These are phyloP conservation scores for Oscheius sp. DNA, from an alignment of 2,888 invertebrate species.

Conservation along the genomic window DNA sequence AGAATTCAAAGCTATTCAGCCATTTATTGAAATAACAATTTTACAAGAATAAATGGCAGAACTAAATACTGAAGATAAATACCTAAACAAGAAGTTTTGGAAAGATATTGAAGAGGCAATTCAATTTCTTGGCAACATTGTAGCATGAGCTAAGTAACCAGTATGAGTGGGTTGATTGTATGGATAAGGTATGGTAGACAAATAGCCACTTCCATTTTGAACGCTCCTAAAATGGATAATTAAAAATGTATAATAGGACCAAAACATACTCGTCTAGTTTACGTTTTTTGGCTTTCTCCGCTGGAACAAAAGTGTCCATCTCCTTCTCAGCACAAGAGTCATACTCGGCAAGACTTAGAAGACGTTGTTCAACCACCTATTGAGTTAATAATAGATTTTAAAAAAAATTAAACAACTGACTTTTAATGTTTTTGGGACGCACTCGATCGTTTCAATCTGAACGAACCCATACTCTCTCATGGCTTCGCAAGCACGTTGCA, in stretches of 20 bases:
- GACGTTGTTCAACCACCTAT: conserved; percentile 38
- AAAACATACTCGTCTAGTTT: conserved; percentile 25
- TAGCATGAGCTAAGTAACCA: conserved; percentile 93
- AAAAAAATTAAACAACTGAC: conserved; percentile 24
- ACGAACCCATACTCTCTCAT: conserved; percentile 84
- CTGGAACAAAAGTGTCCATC: conserved; percentile 20
- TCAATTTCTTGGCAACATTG: conserved; percentile 77
- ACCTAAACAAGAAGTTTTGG: no score
- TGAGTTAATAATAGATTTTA: neutral
- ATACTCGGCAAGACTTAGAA: conserved; percentile 54
- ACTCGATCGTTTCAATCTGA: conserved; percentile 76
- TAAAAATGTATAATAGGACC: neutral
- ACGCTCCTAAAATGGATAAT: conserved; percentile 31
- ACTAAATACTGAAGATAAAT: no score
- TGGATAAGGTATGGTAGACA: conserved; percentile 76
- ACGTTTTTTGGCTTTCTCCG: conserved; percentile 34
- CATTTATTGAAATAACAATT: no score
- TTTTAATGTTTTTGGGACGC: conserved; percentile 62
- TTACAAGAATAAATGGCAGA: no score
- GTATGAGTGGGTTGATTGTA: conserved; percentile 89
- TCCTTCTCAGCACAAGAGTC: conserved; percentile 46
- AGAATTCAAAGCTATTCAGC: no score
- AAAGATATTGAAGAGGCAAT: no score
- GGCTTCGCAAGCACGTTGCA: conserved; percentile 86
- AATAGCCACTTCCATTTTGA: neutral